Conservation (phyloP, 1,140 invertebrate genomes). For the Diabrotica undecimpunctata region DNA sequence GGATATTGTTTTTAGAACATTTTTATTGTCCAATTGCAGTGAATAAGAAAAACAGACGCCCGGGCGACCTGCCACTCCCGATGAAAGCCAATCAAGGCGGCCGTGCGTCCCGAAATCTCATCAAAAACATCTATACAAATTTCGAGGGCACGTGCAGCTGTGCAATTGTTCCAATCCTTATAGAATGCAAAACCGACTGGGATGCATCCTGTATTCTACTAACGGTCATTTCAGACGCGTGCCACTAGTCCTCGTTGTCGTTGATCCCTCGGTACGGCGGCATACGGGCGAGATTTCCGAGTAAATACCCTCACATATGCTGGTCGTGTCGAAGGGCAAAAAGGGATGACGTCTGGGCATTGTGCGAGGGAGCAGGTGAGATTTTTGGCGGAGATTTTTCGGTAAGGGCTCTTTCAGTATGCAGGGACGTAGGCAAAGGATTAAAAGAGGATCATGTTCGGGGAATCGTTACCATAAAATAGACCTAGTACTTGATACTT, state of each 20-base stretch:
- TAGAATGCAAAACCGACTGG: conserved; percentile 4
- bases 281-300: conserved; percentile 22
- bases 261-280: neutral
- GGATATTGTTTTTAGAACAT: no score
- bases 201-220: conserved; percentile 31
- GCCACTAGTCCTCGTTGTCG: conserved; percentile 20
- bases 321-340: conserved; percentile 26
- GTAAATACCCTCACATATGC: conserved; percentile 27
- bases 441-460: conserved; percentile 11
- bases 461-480: no score
- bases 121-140: conserved; percentile 7
- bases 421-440: neutral
- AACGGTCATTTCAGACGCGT: conserved; percentile 35
- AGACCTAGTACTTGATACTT: no score
- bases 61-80: no score
- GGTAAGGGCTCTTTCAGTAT: conserved; percentile 17
- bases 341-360: conserved; percentile 27
- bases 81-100: conserved; percentile 9
- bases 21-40: no score
- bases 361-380: conserved; percentile 28
- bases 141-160: conserved; percentile 33
- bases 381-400: conserved; percentile 23
- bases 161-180: conserved; percentile 30
- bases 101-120: conserved; percentile 8
- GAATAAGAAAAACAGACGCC: no score